phyloP scores from a whole-genome alignment of 2,888 invertebrate species.

The Drosophila borealis region DNA sequence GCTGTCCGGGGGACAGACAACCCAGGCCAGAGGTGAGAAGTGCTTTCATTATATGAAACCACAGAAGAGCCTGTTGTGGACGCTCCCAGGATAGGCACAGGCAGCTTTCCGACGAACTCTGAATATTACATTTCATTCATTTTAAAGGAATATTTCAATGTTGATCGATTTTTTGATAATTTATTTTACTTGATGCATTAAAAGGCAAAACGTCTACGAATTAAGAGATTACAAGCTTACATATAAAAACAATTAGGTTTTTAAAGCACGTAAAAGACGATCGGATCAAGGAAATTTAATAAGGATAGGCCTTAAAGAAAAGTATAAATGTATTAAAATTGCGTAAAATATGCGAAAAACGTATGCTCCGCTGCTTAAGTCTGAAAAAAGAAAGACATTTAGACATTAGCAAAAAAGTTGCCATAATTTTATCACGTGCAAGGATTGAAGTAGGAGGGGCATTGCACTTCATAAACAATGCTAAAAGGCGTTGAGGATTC shows the following conservation, averaged over 20 bases:
- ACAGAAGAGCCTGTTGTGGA: slow-evolving; percentile 20
- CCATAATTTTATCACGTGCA: slow-evolving; percentile 84
- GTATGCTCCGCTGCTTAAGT: slow-evolving; percentile 68
- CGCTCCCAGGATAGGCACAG: slow-evolving; percentile 43
- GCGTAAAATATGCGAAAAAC: slow-evolving; percentile 72
- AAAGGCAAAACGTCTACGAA: too few relatives aligned
- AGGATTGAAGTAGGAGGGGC: slow-evolving; percentile 26
- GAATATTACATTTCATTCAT: slow-evolving; percentile 31
- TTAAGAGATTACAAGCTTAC: too few relatives aligned
- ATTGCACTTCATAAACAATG: slow-evolving; percentile 82
- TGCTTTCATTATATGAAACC: slow-evolving; percentile 31
- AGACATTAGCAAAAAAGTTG: slow-evolving; percentile 61
- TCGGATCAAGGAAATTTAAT: slow-evolving; percentile 1
- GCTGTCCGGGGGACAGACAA: slow-evolving; percentile 28
- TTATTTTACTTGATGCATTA: too few relatives aligned
- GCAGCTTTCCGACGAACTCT: slow-evolving; percentile 34
- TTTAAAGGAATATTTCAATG: too few relatives aligned
- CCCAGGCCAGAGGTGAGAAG: slow-evolving; percentile 57
- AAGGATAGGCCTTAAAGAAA: not conserved
- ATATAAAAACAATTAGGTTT: not conserved
- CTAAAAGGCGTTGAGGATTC: slow-evolving; percentile 73
- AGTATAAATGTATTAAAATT: slow-evolving; percentile 28
- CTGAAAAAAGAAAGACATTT: slow-evolving; percentile 27
- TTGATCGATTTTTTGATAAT: too few relatives aligned
- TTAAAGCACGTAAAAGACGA: not conserved